These are phyloP conservation scores for Eudorcas thomsonii DNA, from an alignment of 2,113 vertebrate species.

Conservation along the genomic window DNA sequence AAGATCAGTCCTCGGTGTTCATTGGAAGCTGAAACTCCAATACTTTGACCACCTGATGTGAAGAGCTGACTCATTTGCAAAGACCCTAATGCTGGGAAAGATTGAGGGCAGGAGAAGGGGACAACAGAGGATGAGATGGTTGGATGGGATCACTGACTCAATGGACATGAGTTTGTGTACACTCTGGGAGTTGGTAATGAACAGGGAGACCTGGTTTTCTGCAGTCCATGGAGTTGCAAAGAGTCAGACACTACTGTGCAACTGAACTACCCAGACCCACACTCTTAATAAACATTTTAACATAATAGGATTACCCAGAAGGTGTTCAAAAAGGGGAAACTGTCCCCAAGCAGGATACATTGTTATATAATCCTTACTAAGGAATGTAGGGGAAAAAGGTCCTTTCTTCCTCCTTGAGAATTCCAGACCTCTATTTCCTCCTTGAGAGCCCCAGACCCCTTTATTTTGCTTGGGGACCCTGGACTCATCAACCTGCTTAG, in stretches of 20 bases:
- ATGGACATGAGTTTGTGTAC: not conserved
- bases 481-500: not conserved
- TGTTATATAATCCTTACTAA: not conserved
- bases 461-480: not conserved
- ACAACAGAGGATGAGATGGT: not conserved
- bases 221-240: not conserved
- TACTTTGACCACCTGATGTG: not conserved
- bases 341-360: not conserved
- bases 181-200: not conserved
- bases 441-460: not conserved
- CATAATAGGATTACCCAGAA: not conserved
- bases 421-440: not conserved
- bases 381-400: not conserved
- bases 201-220: not conserved
- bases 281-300: not conserved
- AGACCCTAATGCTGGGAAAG: not conserved
- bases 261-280: not conserved
- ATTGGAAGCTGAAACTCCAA: not conserved
- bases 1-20: not conserved
- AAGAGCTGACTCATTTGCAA: not conserved
- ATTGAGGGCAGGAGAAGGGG: not conserved
- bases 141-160: not conserved
- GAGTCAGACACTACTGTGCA: not conserved
- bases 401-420: not conserved
- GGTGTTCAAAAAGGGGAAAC: not conserved